Base-by-base conservation (phyloP, 2,113 vertebrate genomes). In the Hemiscyllium ocellatum region DNA sequence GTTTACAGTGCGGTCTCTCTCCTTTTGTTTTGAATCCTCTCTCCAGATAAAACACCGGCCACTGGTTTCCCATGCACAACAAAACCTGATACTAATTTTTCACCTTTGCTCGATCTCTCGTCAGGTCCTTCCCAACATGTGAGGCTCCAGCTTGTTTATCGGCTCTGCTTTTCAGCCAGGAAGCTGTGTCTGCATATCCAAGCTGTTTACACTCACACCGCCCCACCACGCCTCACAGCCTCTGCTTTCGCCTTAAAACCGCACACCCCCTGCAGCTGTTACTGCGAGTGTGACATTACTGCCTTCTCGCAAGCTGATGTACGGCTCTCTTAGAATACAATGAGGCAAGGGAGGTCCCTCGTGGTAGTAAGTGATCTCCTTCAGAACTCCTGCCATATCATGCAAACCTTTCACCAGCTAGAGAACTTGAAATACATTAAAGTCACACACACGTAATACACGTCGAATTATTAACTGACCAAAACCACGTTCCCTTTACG, bases 381-480 rank as follows among this genome's bases (percentile, higher is more conserved):
- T 86, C 95, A 68, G 65, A 85, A 95, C 95, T 29, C 61, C 66
- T 69, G 87, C 65, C 89, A 72, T 29, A 70, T 70, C 94, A 95
- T 20, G 29, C 24, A 61, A 56, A 90, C 33, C 91, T 42, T 69
- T 68, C 65, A 47, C 91, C 29, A 33, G 95, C 76, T 42, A 76
- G 95, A 42, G 42, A 65, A 50, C 50, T 90, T 96, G 96, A 95
- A 47, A 95, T 89, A 90, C 96, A 96, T 96, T 96, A 69, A 96
- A 96, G 97, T 97, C 37, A 96, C 80, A 95, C 72, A 95, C 96
- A 96, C 96, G 96, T 96, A 95, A 96, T 68, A 72, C 2, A 37
- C 7, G 65, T 19, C 3, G 4, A 15, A 4, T 66, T 10, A 22
- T 94, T 37, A 37, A 94, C 24, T 26, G 68, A 26, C 29, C 37